Evolutionary conservation across 2,797 vertebrate species (phyloP).

Genomic region (Calcarius lapponicus): DNA sequence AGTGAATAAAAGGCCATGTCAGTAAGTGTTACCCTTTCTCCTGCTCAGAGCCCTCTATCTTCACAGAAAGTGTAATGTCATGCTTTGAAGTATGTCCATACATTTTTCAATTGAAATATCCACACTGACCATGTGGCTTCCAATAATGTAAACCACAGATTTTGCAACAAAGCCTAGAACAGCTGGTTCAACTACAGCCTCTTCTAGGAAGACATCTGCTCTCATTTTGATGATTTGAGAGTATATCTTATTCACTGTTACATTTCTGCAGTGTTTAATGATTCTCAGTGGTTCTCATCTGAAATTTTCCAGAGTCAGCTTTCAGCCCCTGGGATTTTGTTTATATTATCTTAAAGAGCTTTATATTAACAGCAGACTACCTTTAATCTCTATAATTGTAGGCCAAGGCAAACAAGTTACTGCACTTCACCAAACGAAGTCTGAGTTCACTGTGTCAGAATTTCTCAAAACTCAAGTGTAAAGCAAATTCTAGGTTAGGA

Average conservation of each 20-base stretch:
- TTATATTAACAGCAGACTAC: neutral
- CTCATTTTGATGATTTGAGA: neutral
- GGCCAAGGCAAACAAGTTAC: neutral
- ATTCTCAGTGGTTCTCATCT: neutral
- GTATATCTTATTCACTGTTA: neutral
- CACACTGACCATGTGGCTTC: neutral
- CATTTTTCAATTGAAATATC: neutral
- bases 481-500: neutral
- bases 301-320: neutral
- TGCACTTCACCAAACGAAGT: neutral
- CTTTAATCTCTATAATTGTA: neutral
- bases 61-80: neutral
- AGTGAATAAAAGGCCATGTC: neutral
- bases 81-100: neutral
- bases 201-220: neutral
- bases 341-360: neutral
- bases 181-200: conserved; percentile 3
- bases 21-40: neutral
- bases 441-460: neutral
- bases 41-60: neutral
- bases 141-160: neutral
- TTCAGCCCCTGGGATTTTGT: conserved; percentile 2
- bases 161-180: neutral
- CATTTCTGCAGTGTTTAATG: neutral
- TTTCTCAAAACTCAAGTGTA: neutral